phyloP scores from a whole-genome alignment of 2,888 invertebrate genomes.

The Tuberolachnus salignus region DNA sequence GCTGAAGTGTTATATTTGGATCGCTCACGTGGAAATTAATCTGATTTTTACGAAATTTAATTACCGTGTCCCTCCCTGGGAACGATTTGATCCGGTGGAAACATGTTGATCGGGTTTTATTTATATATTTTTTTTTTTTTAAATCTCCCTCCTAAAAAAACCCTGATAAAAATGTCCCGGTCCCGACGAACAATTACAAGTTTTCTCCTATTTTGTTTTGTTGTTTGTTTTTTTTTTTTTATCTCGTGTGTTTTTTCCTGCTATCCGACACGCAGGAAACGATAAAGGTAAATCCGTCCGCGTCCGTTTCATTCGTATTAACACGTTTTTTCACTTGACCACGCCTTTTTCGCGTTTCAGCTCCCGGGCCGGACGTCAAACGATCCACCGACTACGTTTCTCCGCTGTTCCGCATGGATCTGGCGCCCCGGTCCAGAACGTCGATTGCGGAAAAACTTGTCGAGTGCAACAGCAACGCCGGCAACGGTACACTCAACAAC shows the following conservation, averaged over 20 bases:
- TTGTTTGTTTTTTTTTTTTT: too few species aligned
- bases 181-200: background rate
- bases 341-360: slow-evolving; percentile 62
- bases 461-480: slow-evolving; percentile 57
- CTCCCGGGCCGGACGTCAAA: slow-evolving; percentile 72
- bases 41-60: too few species aligned
- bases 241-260: slow-evolving; percentile 21
- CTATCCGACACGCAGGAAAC: slow-evolving; percentile 8
- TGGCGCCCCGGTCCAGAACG: slow-evolving; percentile 63
- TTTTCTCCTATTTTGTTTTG: background rate
- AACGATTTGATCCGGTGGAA: too few species aligned
- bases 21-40: too few species aligned
- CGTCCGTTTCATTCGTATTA: background rate
- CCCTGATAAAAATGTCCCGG: too few species aligned
- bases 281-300: slow-evolving; percentile 34
- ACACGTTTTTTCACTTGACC: background rate
- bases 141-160: too few species aligned
- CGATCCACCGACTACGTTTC: slow-evolving; percentile 74
- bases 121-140: too few species aligned
- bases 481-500: slow-evolving; percentile 59
- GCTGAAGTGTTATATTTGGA: too few species aligned
- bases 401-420: slow-evolving; percentile 70
- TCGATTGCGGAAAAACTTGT: slow-evolving; percentile 59
- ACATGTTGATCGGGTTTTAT: too few species aligned
- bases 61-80: too few species aligned